Conservation (phyloP, 2,888 invertebrate genomes). For the Stenolophus ochropezus region DNA sequence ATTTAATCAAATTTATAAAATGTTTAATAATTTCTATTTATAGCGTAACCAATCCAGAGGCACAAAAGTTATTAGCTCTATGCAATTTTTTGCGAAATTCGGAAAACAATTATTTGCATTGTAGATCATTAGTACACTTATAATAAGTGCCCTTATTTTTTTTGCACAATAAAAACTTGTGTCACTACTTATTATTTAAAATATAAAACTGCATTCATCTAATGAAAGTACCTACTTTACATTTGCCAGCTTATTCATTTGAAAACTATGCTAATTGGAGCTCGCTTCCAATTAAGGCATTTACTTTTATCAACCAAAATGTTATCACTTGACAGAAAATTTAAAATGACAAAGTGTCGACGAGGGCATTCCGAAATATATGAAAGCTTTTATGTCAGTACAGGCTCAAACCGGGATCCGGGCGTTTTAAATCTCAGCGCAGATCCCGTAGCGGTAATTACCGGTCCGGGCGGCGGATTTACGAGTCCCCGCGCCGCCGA, state of each 20-base stretch:
- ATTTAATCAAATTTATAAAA: too few relatives aligned
- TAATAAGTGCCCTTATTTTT: too few relatives aligned
- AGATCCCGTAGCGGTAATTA: conserved; percentile 13
- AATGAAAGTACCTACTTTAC: neutral
- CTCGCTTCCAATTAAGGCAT: neutral
- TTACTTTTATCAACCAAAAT: neutral
- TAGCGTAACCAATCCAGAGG: too few relatives aligned
- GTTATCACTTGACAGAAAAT: neutral
- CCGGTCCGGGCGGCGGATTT: neutral
- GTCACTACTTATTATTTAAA: too few relatives aligned
- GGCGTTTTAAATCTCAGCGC: conserved; percentile 31
- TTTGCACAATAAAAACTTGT: too few relatives aligned
- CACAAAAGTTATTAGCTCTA: too few relatives aligned
- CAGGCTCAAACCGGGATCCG: neutral
- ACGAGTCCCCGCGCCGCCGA: conserved; percentile 3
- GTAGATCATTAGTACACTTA: too few relatives aligned
- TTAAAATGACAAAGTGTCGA: neutral
- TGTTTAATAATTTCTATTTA: too few relatives aligned
- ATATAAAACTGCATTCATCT: too few relatives aligned
- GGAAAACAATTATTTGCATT: too few relatives aligned
- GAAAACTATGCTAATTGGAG: neutral
- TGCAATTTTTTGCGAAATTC: too few relatives aligned
- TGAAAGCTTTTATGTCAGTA: neutral
- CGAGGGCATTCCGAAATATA: neutral
- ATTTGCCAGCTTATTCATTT: neutral